Conservation (phyloP, 2,113 vertebrate genomes). For the Dinomys branickii region DNA sequence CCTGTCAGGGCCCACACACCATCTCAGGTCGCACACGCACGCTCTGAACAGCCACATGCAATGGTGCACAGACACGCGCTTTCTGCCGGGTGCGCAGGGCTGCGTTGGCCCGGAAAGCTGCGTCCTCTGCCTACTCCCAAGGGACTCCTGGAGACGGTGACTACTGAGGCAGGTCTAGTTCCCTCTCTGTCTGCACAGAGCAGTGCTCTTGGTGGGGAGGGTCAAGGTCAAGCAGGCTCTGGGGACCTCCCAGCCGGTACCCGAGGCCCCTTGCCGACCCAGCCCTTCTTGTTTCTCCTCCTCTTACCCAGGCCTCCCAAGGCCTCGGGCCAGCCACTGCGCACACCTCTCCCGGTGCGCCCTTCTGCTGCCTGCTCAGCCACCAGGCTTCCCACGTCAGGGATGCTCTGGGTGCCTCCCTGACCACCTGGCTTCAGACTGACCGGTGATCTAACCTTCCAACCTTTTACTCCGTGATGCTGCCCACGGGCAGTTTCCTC, state of each 20-base stretch:
- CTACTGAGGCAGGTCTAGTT: not conserved
- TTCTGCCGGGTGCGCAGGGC: conserved; percentile 23
- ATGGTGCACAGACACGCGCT: not conserved
- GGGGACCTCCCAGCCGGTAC: not conserved
- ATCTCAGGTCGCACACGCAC: not conserved
- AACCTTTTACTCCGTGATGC: not conserved
- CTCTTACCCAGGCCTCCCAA: no score
- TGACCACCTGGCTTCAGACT: not conserved
- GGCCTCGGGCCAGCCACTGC: not conserved
- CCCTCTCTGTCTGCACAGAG: not conserved
- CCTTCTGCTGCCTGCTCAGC: not conserved
- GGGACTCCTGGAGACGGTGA: not conserved
- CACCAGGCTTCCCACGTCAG: rapidly evolving
- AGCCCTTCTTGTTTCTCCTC: not conserved
- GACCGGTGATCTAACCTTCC: not conserved
- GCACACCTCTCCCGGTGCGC: not conserved
- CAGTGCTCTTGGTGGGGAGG: not conserved
- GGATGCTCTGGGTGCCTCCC: not conserved
- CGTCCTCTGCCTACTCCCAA: not conserved
- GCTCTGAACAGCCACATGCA: conserved; percentile 25
- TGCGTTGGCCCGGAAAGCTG: not conserved
- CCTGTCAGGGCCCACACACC: not conserved
- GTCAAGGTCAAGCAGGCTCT: not conserved
- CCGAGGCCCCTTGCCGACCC: not conserved
- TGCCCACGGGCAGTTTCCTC: not conserved